Evolutionary conservation across 2,888 invertebrate species (phyloP), one percentile per base, ranked within the genome.

Genomic region (Cephus nigrinus): DNA sequence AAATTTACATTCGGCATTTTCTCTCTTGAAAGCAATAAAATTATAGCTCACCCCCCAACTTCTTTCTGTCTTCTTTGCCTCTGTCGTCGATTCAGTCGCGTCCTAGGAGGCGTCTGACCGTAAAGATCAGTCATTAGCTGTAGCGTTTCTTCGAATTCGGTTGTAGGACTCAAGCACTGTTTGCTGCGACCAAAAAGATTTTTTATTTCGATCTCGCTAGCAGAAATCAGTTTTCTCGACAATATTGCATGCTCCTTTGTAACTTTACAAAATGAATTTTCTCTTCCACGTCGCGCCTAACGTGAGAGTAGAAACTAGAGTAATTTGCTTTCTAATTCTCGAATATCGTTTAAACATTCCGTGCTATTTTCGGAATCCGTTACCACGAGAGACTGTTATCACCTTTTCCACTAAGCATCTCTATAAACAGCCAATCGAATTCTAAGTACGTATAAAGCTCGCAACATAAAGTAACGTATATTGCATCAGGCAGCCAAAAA

Each of bases 31-130:
- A 9, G 1, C 9, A 23, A 5, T 15, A 55, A 55, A 55, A 9
- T 9, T 9, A 2, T 23, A 80, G 83, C 87, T 84, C 88, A 94
- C 94, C 93, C 93, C 86, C 93, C 94, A 89, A 95, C 95, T 83
- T 94, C 93, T 87, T 94, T 93, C 76, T 92, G 92, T 83, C 91
- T 93, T 83, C 92, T 91, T 82, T 93, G 93, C 40, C 92, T 92
- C 83, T 92, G 92, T 83, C 93, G 93, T 72, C 93, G 90, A 81
- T 90, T 90, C 86, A 95, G 94, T 86, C 96, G 94, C 75, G 96
- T 95, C 82, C 96, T 93, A 0, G 96, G 96, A n/a, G 96, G 96
- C 73, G 96, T 96, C 88, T 94, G 94, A 76, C 96, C 95, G 83
- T 95, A 95, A 81, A 94, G 93, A 86, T 96, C 96, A 75, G 86